A percentile compares a stretch with the other conserved stretches of the same genome.
Conservation (phyloP, 2,797 vertebrate genomes). For the Channallabes apus region DNA sequence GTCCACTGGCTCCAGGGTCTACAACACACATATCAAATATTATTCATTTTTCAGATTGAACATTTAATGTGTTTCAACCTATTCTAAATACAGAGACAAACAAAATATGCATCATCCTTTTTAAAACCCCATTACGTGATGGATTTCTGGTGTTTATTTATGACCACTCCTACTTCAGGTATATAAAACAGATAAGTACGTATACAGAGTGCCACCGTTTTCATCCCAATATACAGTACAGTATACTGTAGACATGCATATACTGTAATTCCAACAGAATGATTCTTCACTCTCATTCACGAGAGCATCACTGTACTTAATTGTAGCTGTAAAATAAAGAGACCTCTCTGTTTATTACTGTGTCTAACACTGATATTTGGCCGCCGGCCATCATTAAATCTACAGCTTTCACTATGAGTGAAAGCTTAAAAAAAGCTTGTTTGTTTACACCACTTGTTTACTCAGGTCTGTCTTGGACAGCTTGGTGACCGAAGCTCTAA, state of each 20-base stretch:
- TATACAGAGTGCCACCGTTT: not conserved
- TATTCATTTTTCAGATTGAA: not conserved
- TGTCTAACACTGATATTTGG: slow-evolving; percentile 18
- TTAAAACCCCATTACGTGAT: not conserved
- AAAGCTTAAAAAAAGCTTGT: too few species aligned
- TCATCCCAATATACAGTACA: not conserved
- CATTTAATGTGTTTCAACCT: not conserved
- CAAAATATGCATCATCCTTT: not conserved
- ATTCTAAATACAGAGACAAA: not conserved
- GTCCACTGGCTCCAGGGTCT: slow-evolving; percentile 95
- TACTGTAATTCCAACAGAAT: slow-evolving; percentile 8
- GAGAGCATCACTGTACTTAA: slow-evolving; percentile 5
- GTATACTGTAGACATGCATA: not conserved
- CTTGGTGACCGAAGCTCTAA: slow-evolving; percentile 10
- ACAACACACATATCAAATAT: slow-evolving; percentile 36
- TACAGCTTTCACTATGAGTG: slow-evolving; percentile 18
- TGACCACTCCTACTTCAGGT: not conserved
- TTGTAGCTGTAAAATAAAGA: slow-evolving; percentile 11
- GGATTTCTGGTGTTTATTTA: not conserved
- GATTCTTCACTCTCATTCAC: slow-evolving; percentile 12
- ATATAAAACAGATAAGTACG: not conserved
- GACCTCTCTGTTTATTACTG: slow-evolving; percentile 18
- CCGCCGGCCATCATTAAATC: slow-evolving; percentile 24
- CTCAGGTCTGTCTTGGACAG: not conserved
- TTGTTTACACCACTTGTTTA: slow-evolving; percentile 41